These are phyloP conservation scores for Aculops lycopersici DNA, from an alignment of 1,140 invertebrate species.

Conservation along the genomic window DNA sequence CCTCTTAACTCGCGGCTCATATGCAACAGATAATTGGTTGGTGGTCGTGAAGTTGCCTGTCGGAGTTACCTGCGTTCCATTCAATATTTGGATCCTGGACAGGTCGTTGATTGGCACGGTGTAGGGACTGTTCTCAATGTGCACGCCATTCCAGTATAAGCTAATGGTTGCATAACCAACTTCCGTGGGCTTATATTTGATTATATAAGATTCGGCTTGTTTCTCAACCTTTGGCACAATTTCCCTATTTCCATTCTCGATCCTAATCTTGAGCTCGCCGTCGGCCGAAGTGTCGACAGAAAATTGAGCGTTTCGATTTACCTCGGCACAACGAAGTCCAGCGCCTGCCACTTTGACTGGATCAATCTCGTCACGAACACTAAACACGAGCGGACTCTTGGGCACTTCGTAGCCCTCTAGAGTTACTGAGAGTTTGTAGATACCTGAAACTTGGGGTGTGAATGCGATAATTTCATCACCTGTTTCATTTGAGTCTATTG, in stretches of 20 bases:
- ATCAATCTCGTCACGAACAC: slow-evolving; percentile 2
- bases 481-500: slow-evolving; percentile 35
- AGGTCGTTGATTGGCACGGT: slow-evolving; percentile 89
- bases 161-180: slow-evolving; percentile 90
- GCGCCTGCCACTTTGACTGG: neutral
- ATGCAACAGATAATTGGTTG: no score
- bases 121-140: slow-evolving; percentile 87
- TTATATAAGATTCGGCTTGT: slow-evolving; percentile 80
- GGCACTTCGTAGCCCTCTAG: slow-evolving; percentile 39
- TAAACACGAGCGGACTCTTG: slow-evolving; percentile 15
- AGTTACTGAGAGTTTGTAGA: slow-evolving; percentile 52
- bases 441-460: slow-evolving; percentile 48
- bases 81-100: neutral
- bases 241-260: neutral
- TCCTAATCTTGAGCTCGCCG: neutral
- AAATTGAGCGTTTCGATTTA: neutral
- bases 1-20: slow-evolving; percentile 19
- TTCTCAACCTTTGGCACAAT: slow-evolving; percentile 20
- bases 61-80: no score
- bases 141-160: slow-evolving; percentile 87
- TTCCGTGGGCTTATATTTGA: slow-evolving; percentile 78
- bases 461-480: slow-evolving; percentile 42
- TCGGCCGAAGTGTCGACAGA: neutral
- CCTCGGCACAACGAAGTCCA: neutral
- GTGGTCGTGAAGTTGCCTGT: no score